phyloP scores from a whole-genome alignment of 2,113 vertebrate genomes.

The Vireo altiloquus region DNA sequence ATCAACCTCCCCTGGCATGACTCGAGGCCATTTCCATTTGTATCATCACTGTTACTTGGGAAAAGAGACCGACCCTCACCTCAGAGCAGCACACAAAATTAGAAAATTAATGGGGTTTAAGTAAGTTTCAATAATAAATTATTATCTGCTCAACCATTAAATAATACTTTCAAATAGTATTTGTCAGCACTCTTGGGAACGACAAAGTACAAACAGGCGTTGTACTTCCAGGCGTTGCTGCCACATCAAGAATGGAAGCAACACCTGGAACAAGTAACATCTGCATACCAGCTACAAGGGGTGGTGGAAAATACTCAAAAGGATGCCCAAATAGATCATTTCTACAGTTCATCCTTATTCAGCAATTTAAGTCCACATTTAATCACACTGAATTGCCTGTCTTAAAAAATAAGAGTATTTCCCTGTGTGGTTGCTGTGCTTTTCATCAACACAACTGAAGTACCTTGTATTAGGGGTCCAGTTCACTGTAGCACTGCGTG shows the following conservation, averaged over 20 bases:
- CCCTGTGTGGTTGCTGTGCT: not conserved
- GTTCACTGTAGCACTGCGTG: fast-evolving
- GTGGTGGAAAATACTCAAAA: not conserved
- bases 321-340: not conserved
- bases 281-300: not conserved
- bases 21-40: not conserved
- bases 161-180: not conserved
- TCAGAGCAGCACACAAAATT: fast-evolving
- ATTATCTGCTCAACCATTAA: not conserved
- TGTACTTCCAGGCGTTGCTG: not conserved
- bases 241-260: not conserved
- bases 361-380: not conserved
- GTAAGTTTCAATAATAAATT: not conserved
- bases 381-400: not conserved
- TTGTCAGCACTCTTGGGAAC: not conserved
- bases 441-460: not conserved
- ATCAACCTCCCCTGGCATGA: not conserved
- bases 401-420: not conserved
- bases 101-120: not conserved
- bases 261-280: fast-evolving
- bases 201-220: fast-evolving
- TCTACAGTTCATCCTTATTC: not conserved
- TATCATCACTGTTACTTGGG: too few species aligned
- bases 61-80: not conserved
- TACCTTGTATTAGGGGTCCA: not conserved